Conservation (phyloP, 2,888 invertebrate genomes). For the Salpingus planirostris region DNA sequence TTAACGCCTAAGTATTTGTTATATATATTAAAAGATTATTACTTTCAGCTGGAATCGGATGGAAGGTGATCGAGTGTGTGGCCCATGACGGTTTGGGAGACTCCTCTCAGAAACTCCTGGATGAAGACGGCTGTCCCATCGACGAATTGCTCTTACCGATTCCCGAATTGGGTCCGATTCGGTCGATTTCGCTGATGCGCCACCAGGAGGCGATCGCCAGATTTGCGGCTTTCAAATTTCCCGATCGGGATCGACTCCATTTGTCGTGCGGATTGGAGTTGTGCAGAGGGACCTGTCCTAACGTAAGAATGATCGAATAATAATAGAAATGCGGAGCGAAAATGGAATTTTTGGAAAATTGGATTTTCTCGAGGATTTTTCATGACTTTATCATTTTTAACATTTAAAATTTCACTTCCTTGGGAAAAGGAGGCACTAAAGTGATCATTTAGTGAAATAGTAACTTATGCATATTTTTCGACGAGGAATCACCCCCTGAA, state of each 20-base stretch:
- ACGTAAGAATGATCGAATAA: no score
- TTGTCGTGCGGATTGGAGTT: conserved; percentile 67
- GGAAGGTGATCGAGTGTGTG: conserved; percentile 65
- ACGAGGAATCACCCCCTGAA: no score
- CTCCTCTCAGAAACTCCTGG: conserved; percentile 62
- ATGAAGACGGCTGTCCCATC: conserved; percentile 65
- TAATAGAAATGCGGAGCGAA: no score
- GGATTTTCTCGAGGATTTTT: no score
- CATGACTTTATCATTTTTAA: no score
- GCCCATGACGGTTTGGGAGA: conserved; percentile 73
- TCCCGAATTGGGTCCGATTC: conserved; percentile 39
- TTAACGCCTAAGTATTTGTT: conserved; percentile 1
- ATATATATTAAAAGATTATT: background rate
- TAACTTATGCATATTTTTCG: no score
- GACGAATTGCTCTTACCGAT: conserved; percentile 57
- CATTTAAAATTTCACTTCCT: no score
- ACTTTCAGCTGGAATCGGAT: conserved; percentile 55
- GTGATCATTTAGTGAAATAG: no score
- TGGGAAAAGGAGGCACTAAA: no score
- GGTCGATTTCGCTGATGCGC: conserved; percentile 35
- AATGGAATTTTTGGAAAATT: no score
- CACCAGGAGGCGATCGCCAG: conserved; percentile 47
- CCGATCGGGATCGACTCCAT: conserved; percentile 68
- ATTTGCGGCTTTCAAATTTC: conserved; percentile 77
- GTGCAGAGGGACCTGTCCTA: conserved; percentile 63